Evolutionary conservation across 2,888 invertebrate species (phyloP).

Genomic region (Drosophila setosimentum): DNA sequence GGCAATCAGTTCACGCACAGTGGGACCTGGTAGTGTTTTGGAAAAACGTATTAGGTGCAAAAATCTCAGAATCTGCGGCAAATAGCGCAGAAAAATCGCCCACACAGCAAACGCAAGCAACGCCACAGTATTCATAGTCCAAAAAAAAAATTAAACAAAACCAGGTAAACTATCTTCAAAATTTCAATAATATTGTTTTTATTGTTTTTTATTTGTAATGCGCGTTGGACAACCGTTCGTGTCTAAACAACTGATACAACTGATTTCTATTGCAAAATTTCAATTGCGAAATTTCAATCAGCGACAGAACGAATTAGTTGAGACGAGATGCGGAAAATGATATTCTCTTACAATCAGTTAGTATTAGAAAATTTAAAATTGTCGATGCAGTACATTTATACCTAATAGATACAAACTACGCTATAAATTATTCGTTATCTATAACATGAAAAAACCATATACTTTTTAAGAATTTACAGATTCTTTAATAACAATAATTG

Average conservation of each 20-base stretch:
- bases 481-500: neutral
- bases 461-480: neutral
- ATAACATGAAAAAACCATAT: neutral
- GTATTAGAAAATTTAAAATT: neutral
- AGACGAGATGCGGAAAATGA: neutral
- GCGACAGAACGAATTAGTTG: neutral
- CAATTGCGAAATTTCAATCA: neutral
- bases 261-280: conserved; percentile 23
- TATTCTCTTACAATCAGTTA: conserved; percentile 2
- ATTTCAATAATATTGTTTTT: neutral
- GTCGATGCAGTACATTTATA: neutral
- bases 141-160: neutral
- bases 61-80: conserved; percentile 76
- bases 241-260: conserved; percentile 24
- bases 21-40: conserved; percentile 79
- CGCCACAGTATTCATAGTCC: conserved; percentile 66
- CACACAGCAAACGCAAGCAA: conserved; percentile 73
- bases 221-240: conserved; percentile 30
- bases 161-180: neutral
- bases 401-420: neutral
- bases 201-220: neutral
- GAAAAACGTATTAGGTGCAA: conserved; percentile 73
- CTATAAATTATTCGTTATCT: too few species aligned
- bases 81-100: conserved; percentile 72
- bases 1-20: conserved; percentile 74